Percentiles rank a stretch among this genome's conserved stretches.
These are phyloP conservation scores for Orestias chungarensis DNA, from an alignment of 2,797 vertebrate species.

Conservation along the genomic window DNA sequence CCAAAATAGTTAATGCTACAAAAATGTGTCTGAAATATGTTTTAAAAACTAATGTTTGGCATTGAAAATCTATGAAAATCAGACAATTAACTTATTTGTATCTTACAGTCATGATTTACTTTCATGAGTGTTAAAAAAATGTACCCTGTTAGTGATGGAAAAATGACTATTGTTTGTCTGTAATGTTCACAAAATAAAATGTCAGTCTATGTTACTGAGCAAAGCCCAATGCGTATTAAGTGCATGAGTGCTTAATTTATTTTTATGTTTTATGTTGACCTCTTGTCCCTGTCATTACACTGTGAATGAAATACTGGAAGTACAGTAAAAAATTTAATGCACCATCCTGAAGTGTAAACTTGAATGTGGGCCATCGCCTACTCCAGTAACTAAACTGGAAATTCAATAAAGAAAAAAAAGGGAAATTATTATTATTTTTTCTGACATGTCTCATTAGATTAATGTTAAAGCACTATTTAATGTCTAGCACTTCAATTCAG, in stretches of 20 bases:
- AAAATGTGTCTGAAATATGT: background rate
- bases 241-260: slow-evolving; percentile 11
- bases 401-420: background rate
- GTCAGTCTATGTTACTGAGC: slow-evolving; percentile 5
- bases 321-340: background rate
- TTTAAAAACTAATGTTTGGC: background rate
- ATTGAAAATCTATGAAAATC: background rate
- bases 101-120: background rate
- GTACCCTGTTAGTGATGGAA: slow-evolving; percentile 28
- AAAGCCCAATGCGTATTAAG: slow-evolving; percentile 26
- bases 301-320: slow-evolving; percentile 5
- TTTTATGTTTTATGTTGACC: slow-evolving; percentile 21
- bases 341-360: background rate
- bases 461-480: background rate
- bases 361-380: background rate
- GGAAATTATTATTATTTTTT: background rate
- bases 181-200: slow-evolving; percentile 24
- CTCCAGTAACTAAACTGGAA: background rate
- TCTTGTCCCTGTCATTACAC: slow-evolving; percentile 1
- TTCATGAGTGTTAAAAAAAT: background rate
- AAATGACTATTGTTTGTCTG: slow-evolving; percentile 14
- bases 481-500: background rate
- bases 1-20: background rate
- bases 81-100: background rate
- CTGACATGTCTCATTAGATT: background rate